Base-by-base conservation (phyloP, 2,113 vertebrate genomes). In the Penelope pileata region DNA sequence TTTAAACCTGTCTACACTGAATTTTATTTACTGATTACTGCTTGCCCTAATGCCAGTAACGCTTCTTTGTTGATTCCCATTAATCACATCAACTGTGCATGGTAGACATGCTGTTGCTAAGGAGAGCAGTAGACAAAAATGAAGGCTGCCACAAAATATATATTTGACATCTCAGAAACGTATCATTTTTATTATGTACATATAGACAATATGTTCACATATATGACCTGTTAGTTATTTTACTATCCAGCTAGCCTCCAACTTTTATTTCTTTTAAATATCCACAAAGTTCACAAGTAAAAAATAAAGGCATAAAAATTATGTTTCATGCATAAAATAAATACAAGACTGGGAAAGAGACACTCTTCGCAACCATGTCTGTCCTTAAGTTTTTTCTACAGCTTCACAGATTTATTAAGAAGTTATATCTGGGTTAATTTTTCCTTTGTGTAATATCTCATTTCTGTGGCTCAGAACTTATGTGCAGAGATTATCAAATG, bases 401-500 rank as follows among this genome's bases (percentile, higher is more conserved):
- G 30, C 92, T 97, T 94, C 89, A 84, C 50, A 94, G 76, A 95
- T 88, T 90, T 96, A 88, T 74, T 81, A 78, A 82, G 80, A 96
- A 96, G 89, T 93, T 88, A 85, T 68, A 86, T 94, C 81, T 96
- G 92, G 81, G 94, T 97, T 98, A 97, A 97, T 97, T 97, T 94
- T 98, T 96, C 93, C 91, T 94, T 27, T 96, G 84, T 94, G 87
- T 96, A 90, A 96, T 94, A 96, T 95, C 96, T 94, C 78, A 95
- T 96, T 98, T 97, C 88, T 95, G 86, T 91, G 95, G 93, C 93
- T 97, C 93, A 85, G 86, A 98, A 97, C 86, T 97, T 97, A 93
- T 96, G 80, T 91, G 90, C 92, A 86, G 94, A 94, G 96, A 98
- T 97, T 98, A 97, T 97, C 94, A 98, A 98, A 98, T 98, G 98